phyloP scores from a whole-genome alignment of 2,113 vertebrate genomes.

The Lampris incognitus region DNA sequence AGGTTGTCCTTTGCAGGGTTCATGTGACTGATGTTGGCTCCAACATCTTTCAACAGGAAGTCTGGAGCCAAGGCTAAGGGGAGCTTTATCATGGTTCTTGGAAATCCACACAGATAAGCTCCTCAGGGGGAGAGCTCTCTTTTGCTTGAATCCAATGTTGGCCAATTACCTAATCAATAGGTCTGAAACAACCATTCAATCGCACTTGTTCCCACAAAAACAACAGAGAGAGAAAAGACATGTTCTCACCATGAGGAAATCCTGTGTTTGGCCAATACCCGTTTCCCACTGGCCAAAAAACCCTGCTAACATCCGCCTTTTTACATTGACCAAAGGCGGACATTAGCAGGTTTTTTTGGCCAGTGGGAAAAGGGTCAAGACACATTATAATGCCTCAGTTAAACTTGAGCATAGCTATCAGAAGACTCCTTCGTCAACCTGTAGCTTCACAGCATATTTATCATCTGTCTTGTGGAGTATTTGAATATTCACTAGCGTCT shows the following conservation, averaged over 20 bases:
- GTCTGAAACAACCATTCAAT: conserved; percentile 46
- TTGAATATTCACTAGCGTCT: no score
- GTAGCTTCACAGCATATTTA: no score
- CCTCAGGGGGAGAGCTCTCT: conserved; percentile 14
- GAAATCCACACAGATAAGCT: conserved; percentile 10
- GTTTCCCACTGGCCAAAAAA: no score
- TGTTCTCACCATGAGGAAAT: not conserved
- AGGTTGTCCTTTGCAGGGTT: conserved; percentile 53
- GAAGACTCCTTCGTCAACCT: no score
- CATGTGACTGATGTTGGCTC: conserved; percentile 42
- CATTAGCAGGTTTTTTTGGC: no score
- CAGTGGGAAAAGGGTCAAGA: not conserved
- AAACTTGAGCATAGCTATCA: no score
- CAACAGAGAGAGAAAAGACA: conserved; percentile 20
- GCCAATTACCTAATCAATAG: conserved; percentile 46
- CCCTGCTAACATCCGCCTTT: no score
- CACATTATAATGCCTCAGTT: not conserved
- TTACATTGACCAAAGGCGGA: no score
- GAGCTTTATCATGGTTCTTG: conserved; percentile 20
- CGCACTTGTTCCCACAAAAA: conserved; percentile 6
- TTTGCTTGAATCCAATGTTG: conserved; percentile 9
- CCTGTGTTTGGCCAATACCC: conserved; percentile 7
- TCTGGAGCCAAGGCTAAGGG: conserved; percentile 17
- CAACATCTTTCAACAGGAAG: conserved; percentile 44
- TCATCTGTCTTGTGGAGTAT: no score